Percentiles rank a stretch among this genome's conserved stretches.
These are phyloP conservation scores for Philantomba maxwellii DNA, from an alignment of 2,113 vertebrate species.

Conservation along the genomic window DNA sequence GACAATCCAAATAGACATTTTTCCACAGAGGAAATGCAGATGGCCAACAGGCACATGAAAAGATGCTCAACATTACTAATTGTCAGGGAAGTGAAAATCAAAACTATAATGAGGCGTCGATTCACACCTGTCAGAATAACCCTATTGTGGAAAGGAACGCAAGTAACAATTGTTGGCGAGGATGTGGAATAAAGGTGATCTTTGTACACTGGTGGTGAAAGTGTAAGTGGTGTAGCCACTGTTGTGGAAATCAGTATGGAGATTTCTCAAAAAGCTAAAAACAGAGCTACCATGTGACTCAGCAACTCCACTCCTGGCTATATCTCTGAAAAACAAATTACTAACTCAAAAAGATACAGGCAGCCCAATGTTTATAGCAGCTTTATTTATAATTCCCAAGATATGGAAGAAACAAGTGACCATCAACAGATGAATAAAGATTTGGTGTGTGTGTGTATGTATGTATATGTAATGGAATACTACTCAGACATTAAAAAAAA, in stretches of 20 bases:
- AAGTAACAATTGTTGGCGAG: not conserved
- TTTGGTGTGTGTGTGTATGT: accelerated
- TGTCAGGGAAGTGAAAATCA: not conserved
- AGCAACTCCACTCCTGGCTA: not conserved
- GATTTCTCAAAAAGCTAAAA: not conserved
- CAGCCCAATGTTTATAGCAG: not conserved
- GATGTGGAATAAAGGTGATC: not conserved
- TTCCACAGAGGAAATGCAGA: not conserved
- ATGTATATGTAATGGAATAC: not conserved
- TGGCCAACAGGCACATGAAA: not conserved
- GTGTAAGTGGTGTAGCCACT: not conserved
- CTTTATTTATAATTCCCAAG: not conserved
- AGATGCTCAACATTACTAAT: not conserved
- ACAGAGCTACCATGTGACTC: not conserved
- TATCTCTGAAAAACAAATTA: not conserved
- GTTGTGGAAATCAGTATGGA: not conserved
- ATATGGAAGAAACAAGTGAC: not conserved
- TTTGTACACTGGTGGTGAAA: not conserved
- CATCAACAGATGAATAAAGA: not conserved
- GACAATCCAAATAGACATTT: not conserved
- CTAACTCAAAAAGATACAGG: not conserved
- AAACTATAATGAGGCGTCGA: not conserved
- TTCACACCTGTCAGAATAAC: not conserved
- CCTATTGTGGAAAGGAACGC: not conserved
- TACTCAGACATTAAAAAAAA: not conserved